Evolutionary conservation across 2,888 invertebrate species (phyloP).

Genomic region (Gymnosoma rotundatum): DNA sequence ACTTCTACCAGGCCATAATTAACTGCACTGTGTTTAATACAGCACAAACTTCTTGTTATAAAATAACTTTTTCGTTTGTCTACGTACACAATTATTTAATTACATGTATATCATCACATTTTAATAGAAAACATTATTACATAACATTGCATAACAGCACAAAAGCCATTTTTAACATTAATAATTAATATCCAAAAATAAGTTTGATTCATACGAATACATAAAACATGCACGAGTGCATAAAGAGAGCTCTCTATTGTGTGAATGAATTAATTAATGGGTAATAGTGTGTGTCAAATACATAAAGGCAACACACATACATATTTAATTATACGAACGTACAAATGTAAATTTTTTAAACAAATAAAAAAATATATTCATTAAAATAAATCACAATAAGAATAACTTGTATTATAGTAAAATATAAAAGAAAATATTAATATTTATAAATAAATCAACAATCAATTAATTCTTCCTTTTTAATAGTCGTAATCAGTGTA

Average conservation of each 20-base stretch:
- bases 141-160: conserved; percentile 40
- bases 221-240: neutral
- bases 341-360: conserved; percentile 36
- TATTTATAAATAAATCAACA: neutral
- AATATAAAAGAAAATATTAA: neutral
- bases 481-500: conserved; percentile 55
- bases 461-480: conserved; percentile 15
- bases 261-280: neutral
- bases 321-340: conserved; percentile 40
- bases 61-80: neutral
- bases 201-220: conserved; percentile 41
- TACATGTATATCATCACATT: conserved; percentile 34
- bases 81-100: conserved; percentile 16
- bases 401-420: conserved; percentile 23
- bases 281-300: neutral
- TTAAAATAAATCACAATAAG: conserved; percentile 1
- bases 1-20: too few species aligned
- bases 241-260: conserved; percentile 1
- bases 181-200: conserved; percentile 52
- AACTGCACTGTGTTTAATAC: too few species aligned
- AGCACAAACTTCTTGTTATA: neutral
- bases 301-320: conserved; percentile 32
- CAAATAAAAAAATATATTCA: conserved; percentile 11
- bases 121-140: conserved; percentile 34
- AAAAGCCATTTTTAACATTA: conserved; percentile 47